phyloP scores from a whole-genome alignment of 1,140 invertebrate genomes.

The Bombus superbus region DNA sequence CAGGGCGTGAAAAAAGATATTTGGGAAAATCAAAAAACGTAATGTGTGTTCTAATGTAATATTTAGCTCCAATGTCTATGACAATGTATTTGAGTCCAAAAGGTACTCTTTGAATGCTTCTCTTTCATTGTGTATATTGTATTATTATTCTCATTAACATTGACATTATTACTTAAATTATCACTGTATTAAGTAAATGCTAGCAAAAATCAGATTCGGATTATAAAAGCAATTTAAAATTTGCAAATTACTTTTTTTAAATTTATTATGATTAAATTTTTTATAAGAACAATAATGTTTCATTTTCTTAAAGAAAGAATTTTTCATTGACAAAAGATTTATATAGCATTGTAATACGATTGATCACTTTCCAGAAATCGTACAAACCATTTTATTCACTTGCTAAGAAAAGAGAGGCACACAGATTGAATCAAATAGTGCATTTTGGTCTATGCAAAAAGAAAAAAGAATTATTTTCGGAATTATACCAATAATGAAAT shows the following conservation, averaged over 20 bases:
- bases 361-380: conserved; percentile 23
- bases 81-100: conserved; percentile 11
- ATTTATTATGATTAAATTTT: conserved; percentile 15
- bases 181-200: neutral
- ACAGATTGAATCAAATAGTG: conserved; percentile 23
- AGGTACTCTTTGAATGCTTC: conserved; percentile 39
- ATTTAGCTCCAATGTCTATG: neutral
- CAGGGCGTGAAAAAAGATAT: conserved; percentile 1
- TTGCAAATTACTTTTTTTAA: conserved; percentile 41
- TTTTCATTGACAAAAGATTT: conserved; percentile 18
- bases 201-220: conserved; percentile 30
- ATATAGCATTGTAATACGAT: conserved; percentile 19
- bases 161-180: neutral
- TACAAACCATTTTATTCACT: conserved; percentile 20
- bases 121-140: conserved; percentile 33
- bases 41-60: neutral
- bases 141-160: conserved; percentile 26
- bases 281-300: conserved; percentile 20
- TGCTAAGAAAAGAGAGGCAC: conserved; percentile 8
- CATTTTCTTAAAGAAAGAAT: neutral
- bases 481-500: conserved; percentile 36
- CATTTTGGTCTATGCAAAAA: conserved; percentile 24
- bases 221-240: conserved; percentile 1
- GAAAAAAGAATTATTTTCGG: conserved; percentile 34
- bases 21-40: neutral